Evolutionary conservation across 2,888 invertebrate genomes (phyloP), one percentile per base, ranked within the genome.

Genomic region (Lochmaea capreae): DNA sequence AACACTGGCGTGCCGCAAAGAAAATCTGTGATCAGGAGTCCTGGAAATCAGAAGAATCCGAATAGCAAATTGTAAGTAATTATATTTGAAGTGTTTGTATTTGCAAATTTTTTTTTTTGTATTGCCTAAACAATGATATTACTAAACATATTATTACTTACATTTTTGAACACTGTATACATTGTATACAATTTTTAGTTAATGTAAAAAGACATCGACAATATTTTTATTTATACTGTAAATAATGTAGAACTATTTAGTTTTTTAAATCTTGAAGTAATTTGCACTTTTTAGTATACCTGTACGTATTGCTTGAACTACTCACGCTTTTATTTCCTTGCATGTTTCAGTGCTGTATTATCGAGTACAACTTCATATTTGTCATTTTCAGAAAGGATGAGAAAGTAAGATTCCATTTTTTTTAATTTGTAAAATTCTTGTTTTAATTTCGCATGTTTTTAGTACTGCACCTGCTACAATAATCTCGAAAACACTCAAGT

Each of bases 21-120:
- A 14, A 75, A 72, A 39, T 73, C 26, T 18, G 79, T 80, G 14
- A 63, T 67, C 16, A 79, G 78, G 57, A 82, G 79, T 63, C 33
- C 68, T 14, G 76, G 52, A 0, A 80, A 71, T 70, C 81, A 81
- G 65, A 85, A 84, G 71, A 78, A 80, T 33, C 81, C 83, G 16
- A 85, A 81, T 71, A 83, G 79, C 74, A 86, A 86, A 77, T 57
- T 81, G 86, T 86, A 80, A 85, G 85, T 84, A 12, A 43, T 43
- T 11, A 43, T 11, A 12, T 43, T 43, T 43, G n/a, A 43, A 43
- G 14, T n/a, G 6, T n/a, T n/a, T 2, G 49, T 49, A 0, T 49
- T 49, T n/a, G 49, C n/a, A 49, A 49, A 49, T n/a, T 49, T 11
- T 5, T 14, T 2, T 1, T 11, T 49, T 11, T 49, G 6, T 8